phyloP scores from a whole-genome alignment of 2,888 invertebrate species.

The Stomorhina lunata region DNA sequence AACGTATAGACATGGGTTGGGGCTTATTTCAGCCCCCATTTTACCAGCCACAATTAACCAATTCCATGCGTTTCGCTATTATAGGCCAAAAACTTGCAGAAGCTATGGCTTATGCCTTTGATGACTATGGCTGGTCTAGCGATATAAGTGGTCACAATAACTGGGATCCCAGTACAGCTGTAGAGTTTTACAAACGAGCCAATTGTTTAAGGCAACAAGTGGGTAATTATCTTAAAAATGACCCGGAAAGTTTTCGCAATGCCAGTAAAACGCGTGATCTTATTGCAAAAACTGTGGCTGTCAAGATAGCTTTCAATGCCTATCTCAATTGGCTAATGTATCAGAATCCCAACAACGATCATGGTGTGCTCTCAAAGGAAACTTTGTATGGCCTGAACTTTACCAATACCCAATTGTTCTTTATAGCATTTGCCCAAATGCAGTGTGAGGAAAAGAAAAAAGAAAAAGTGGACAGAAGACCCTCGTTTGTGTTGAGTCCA shows the following conservation, averaged over 20 bases:
- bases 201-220: conserved; percentile 73
- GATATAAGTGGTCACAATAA: conserved; percentile 69
- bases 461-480: not conserved
- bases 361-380: conserved; percentile 70
- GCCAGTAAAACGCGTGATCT: conserved; percentile 66
- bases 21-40: conserved; percentile 74
- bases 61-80: conserved; percentile 71
- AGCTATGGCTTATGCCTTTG: conserved; percentile 73
- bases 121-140: conserved; percentile 74
- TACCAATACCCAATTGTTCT: conserved; percentile 77
- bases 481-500: conserved; percentile 22
- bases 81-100: conserved; percentile 72
- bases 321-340: conserved; percentile 74
- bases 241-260: conserved; percentile 65
- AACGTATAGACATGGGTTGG: conserved; percentile 73
- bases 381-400: conserved; percentile 74
- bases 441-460: conserved; percentile 69
- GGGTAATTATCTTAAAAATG: conserved; percentile 70
- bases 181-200: conserved; percentile 71
- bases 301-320: conserved; percentile 75
- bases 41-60: conserved; percentile 71
- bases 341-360: conserved; percentile 73
- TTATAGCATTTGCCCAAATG: conserved; percentile 75
- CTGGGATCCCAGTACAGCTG: conserved; percentile 72
- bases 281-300: conserved; percentile 71